phyloP scores from a whole-genome alignment of 2,797 vertebrate species.

The Mus minutoides region DNA sequence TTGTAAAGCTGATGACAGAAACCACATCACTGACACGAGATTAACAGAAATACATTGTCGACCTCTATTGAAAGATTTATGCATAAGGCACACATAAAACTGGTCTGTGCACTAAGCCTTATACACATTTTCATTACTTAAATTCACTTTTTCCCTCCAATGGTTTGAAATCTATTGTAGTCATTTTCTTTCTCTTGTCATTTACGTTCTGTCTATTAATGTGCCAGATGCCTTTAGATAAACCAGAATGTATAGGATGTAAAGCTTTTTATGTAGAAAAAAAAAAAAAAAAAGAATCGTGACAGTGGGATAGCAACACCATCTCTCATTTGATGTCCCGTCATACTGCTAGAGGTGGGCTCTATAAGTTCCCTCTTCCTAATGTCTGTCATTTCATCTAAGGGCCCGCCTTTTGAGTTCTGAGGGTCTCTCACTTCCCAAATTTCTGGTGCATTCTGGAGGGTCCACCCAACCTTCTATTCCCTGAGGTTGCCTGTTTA shows the following conservation, averaged over 20 bases:
- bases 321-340: too few species aligned
- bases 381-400: too few species aligned
- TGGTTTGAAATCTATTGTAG: conserved; percentile 24
- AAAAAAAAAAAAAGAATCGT: too few species aligned
- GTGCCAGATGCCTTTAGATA: conserved; percentile 46
- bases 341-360: too few species aligned
- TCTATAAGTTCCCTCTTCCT: too few species aligned
- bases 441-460: too few species aligned
- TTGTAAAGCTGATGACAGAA: conserved; percentile 40
- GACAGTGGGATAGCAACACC: too few species aligned
- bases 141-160: not conserved
- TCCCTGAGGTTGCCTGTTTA: too few species aligned
- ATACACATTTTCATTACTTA: not conserved
- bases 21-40: not conserved
- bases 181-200: not conserved
- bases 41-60: conserved; percentile 5
- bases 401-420: too few species aligned
- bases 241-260: conserved; percentile 24
- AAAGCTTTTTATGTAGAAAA: conserved; percentile 5
- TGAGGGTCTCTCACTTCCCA: too few species aligned
- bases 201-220: not conserved
- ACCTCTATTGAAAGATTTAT: conserved; percentile 23
- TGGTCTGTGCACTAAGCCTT: not conserved
- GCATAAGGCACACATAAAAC: not conserved
- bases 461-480: too few species aligned